A percentile compares a stretch with the other conserved stretches of the same genome.
These are phyloP conservation scores for Erannis defoliaria DNA, from an alignment of 2,888 invertebrate genomes.

Conservation along the genomic window DNA sequence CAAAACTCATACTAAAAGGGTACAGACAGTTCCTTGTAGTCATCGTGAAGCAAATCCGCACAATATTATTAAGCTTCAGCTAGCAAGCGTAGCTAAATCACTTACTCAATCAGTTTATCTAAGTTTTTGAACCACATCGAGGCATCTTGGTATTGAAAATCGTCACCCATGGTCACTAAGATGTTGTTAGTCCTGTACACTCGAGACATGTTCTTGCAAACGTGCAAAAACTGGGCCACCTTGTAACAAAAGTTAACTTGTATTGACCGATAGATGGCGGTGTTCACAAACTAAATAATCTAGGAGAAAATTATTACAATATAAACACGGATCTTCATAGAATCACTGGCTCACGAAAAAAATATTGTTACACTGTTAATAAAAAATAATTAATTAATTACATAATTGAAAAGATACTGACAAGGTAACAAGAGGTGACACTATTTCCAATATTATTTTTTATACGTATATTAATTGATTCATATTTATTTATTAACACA, in stretches of 20 bases:
- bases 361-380: too few relatives aligned
- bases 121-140: conserved; percentile 93
- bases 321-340: not conserved
- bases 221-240: conserved; percentile 87
- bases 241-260: conserved; percentile 50
- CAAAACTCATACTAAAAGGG: too few relatives aligned
- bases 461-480: too few relatives aligned
- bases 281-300: conserved; percentile 3
- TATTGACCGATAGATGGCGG: conserved; percentile 38
- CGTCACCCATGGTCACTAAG: conserved; percentile 97
- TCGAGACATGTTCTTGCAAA: conserved; percentile 81
- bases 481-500: too few relatives aligned
- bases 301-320: not conserved
- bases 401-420: too few relatives aligned
- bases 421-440: too few relatives aligned
- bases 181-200: conserved; percentile 90
- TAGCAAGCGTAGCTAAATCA: conserved; percentile 26
- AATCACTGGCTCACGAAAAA: too few relatives aligned
- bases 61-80: too few relatives aligned
- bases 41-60: too few relatives aligned
- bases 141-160: conserved; percentile 94
- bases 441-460: too few relatives aligned
- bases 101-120: conserved; percentile 95
- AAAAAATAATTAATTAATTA: too few relatives aligned
- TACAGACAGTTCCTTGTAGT: too few relatives aligned